Evolutionary conservation across 2,797 vertebrate genomes (phyloP).

Genomic region (Xiphorhynchus erythropygius): DNA sequence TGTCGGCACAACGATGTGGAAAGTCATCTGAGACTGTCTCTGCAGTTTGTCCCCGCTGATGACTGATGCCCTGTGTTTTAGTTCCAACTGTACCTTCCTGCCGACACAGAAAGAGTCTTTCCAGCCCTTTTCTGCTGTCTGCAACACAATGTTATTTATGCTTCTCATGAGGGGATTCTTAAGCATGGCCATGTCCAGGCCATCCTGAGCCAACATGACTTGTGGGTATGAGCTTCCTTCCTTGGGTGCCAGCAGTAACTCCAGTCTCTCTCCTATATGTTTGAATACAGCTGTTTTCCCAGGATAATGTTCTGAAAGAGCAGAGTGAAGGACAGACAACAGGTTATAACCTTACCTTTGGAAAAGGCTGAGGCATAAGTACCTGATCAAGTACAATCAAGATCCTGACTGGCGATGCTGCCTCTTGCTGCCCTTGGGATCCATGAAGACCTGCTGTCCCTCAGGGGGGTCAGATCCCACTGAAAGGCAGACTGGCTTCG

Average conservation of each 20-base stretch:
- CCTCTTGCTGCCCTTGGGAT: not conserved
- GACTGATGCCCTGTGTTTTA: constrained; percentile 7
- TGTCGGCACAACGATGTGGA: constrained; percentile 6
- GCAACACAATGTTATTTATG: not conserved
- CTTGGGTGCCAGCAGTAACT: not conserved
- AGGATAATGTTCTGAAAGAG: not conserved
- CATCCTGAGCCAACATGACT: not conserved
- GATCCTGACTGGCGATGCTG: not conserved
- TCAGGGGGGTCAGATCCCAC: not conserved
- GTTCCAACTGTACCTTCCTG: not conserved
- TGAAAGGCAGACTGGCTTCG: not conserved
- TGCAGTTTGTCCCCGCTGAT: not conserved
- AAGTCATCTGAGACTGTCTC: constrained; percentile 17
- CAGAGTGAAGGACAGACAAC: not conserved
- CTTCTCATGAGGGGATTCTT: not conserved
- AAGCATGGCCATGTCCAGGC: not conserved
- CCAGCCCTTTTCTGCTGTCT: not conserved
- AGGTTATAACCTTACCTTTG: not conserved
- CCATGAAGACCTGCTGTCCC: accelerated
- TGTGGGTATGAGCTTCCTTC: not conserved
- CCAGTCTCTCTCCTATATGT: not conserved
- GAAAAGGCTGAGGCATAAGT: not conserved
- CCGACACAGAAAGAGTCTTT: not conserved
- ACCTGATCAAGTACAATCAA: no score
- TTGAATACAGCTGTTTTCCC: not conserved